A percentile compares a stretch with the other conserved stretches of the same genome.
Conservation (phyloP, 2,888 invertebrate species). For the Scotopteryx bipunctaria region DNA sequence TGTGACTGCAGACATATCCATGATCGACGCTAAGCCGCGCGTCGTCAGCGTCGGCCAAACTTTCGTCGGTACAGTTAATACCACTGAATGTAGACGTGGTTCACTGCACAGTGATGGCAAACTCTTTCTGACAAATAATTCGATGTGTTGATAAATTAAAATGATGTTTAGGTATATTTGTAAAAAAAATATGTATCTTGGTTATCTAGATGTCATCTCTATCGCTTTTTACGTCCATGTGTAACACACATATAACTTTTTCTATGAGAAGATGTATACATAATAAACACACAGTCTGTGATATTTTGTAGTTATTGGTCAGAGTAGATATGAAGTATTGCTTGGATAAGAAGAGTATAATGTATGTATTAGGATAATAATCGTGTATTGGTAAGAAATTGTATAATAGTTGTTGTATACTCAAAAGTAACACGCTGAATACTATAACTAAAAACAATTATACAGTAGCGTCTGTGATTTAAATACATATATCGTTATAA, state of each 20-base stretch:
- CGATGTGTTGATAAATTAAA: constrained; percentile 65
- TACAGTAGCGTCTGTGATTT: constrained; percentile 78
- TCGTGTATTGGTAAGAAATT: constrained; percentile 76
- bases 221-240: constrained; percentile 82
- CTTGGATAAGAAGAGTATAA: constrained; percentile 74
- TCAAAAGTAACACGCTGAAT: constrained; percentile 64
- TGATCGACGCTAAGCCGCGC: constrained; percentile 36
- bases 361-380: constrained; percentile 78
- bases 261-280: constrained; percentile 83
- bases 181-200: constrained; percentile 69
- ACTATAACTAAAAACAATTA: constrained; percentile 62
- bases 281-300: constrained; percentile 83
- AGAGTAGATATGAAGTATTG: constrained; percentile 79
- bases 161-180: constrained; percentile 58
- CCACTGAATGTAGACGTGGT: constrained; percentile 36
- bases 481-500: constrained; percentile 75
- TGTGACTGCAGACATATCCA: constrained; percentile 81
- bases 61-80: constrained; percentile 30
- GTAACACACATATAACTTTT: constrained; percentile 78
- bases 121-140: constrained; percentile 74
- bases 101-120: constrained; percentile 61
- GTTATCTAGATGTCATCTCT: constrained; percentile 78
- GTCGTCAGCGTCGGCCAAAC: constrained; percentile 19
- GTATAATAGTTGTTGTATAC: constrained; percentile 74
- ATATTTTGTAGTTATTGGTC: constrained; percentile 83